Conservation (phyloP, 1,140 invertebrate species). For the Heterodera schachtii region DNA sequence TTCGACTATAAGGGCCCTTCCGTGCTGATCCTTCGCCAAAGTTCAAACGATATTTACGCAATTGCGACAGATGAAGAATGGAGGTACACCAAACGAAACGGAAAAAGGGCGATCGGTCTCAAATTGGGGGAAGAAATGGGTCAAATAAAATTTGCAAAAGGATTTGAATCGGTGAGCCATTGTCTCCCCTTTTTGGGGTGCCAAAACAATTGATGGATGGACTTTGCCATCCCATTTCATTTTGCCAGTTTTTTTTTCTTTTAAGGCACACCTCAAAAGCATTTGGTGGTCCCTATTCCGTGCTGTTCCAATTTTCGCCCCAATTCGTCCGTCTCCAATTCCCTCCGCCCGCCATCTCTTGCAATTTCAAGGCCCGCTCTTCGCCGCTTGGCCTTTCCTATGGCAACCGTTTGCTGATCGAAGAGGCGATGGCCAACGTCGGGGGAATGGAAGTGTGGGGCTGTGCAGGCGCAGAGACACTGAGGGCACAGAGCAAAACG, state of each 20-base stretch:
- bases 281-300: slow-evolving; percentile 41
- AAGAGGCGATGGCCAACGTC: slow-evolving; percentile 35
- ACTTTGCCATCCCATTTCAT: neutral
- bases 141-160: no score
- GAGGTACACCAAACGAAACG: slow-evolving; percentile 22
- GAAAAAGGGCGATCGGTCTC: no score
- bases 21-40: slow-evolving; percentile 43
- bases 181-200: no score
- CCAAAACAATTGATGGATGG: no score
- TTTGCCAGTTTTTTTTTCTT: no score
- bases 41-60: slow-evolving; percentile 35
- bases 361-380: slow-evolving; percentile 43
- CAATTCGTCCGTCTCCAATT: slow-evolving; percentile 38
- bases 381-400: slow-evolving; percentile 30
- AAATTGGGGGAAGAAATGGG: no score
- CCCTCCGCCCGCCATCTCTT: slow-evolving; percentile 22
- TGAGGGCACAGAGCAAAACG: slow-evolving; percentile 53
- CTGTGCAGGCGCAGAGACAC: slow-evolving; percentile 39
- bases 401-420: slow-evolving; percentile 31
- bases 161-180: no score
- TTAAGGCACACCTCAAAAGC: slow-evolving; percentile 47
- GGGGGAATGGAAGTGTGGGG: slow-evolving; percentile 48
- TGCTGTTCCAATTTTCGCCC: slow-evolving; percentile 41
- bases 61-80: slow-evolving; percentile 45
- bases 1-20: slow-evolving; percentile 42